These are phyloP conservation scores for Ascidia mentula DNA, from an alignment of 23 tunicate genomes.

Conservation along the genomic window DNA sequence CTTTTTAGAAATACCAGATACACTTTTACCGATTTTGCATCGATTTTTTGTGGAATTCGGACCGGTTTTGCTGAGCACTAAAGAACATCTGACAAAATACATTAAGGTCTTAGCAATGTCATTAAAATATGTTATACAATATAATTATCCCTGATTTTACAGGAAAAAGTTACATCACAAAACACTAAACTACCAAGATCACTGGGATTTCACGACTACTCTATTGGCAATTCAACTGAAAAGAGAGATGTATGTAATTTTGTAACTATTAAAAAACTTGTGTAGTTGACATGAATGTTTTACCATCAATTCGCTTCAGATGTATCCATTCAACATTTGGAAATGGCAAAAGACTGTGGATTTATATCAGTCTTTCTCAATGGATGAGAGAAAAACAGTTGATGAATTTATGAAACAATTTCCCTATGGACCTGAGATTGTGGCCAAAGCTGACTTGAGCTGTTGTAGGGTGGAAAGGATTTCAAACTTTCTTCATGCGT, in stretches of 20 bases:
- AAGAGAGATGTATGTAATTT: slow-evolving; percentile 35
- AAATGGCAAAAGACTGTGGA: slow-evolving; percentile 64
- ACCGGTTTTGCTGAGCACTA: slow-evolving; percentile 46
- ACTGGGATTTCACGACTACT: slow-evolving; percentile 41
- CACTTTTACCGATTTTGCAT: slow-evolving; percentile 50
- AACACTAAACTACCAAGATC: slow-evolving; percentile 42
- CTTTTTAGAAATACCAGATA: slow-evolving; percentile 58
- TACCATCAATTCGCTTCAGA: no score
- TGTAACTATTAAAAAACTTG: background rate
- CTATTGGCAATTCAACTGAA: slow-evolving; percentile 47
- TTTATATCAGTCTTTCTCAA: slow-evolving; percentile 32
- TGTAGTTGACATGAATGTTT: no score
- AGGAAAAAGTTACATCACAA: slow-evolving; percentile 29
- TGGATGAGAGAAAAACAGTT: background rate
- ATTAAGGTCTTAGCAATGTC: no score
- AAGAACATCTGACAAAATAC: slow-evolving; percentile 26
- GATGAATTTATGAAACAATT: slow-evolving; percentile 27
- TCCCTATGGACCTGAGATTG: slow-evolving; percentile 52
- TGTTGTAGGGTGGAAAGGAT: slow-evolving; percentile 47
- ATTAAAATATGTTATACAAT: no score
- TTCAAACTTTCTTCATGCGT: slow-evolving; percentile 47
- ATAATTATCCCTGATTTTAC: no score
- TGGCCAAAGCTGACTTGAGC: slow-evolving; percentile 41
- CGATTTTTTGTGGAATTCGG: slow-evolving; percentile 54
- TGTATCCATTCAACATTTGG: slow-evolving; percentile 58